Evolutionary conservation across 2,888 invertebrate genomes (phyloP), one percentile per base, ranked within the genome.

Genomic region (Muschampia plurimacula): DNA sequence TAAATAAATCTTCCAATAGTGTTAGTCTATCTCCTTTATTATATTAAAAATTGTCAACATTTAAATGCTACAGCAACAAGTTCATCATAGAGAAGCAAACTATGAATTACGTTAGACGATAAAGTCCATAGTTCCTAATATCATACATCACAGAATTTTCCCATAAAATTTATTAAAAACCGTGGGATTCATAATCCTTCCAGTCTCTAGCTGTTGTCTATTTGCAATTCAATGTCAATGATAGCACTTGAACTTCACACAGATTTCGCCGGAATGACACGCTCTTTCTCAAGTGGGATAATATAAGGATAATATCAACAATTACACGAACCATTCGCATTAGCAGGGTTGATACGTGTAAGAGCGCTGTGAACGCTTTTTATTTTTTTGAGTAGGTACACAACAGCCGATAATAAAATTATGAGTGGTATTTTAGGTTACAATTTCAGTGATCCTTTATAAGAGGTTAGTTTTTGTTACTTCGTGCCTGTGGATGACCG

Each of bases 281-380:
- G 90, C 83, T 81, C 83, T 15, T 52, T 3, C 78, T 90, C 84
- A 84, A 92, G 92, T 89, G 87, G 91, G 88, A 91, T 91, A 52
- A 15, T 52, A 15, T n/a, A 49, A 4, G 49, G 49, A 49, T 49
- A 82, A 84, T 82, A 82, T 78, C 81, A 71, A 79, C 80, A 84
- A 85, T 85, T 86, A 81, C 79, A 85, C 75, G 77, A 83, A 78
- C 81, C 76, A 78, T 79, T 67, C 59, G 65, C 68, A 55, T 57
- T 75, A 55, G 55, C 52, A 49, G 72, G 72, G 72, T 72, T 72
- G 12, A 28, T 59, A n/a, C 32, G 52, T 46, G 49, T 49, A 8
- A 49, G 13, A 49, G n/a, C n/a, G 13, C 65, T 71, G 70, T 66
- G 70, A 71, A 71, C 15, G 13, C 44, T 71, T 71, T 49, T 49